phyloP scores from a whole-genome alignment of 2,888 invertebrate genomes.

The Brenthis ino region DNA sequence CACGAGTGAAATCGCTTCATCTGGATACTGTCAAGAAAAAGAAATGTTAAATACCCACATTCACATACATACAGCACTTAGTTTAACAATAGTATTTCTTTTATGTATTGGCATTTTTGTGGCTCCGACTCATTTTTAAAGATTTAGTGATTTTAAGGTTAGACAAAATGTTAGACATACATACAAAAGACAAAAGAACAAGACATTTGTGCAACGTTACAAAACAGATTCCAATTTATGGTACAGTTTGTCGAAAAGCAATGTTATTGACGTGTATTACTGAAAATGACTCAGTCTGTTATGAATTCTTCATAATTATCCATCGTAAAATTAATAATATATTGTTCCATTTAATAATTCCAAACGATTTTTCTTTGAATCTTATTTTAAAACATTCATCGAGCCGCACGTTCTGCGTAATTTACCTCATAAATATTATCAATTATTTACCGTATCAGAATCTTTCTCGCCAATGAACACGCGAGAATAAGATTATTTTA shows the following conservation, averaged over 20 bases:
- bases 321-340: too few species aligned
- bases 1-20: conserved; percentile 44
- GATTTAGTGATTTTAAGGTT: conserved; percentile 42
- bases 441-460: conserved; percentile 2
- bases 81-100: conserved; percentile 23
- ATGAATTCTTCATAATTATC: too few species aligned
- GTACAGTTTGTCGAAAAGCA: too few species aligned
- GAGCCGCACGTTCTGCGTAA: neutral
- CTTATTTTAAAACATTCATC: neutral
- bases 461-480: conserved; percentile 3
- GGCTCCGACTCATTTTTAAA: conserved; percentile 14
- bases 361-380: neutral
- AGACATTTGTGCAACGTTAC: too few species aligned
- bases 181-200: neutral
- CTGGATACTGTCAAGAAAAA: conserved; percentile 43
- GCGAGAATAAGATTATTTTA: neutral
- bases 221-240: too few species aligned
- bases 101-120: conserved; percentile 15
- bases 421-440: neutral
- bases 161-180: neutral
- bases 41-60: conserved; percentile 9
- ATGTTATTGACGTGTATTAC: too few species aligned
- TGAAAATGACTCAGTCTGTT: too few species aligned
- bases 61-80: conserved; percentile 7
- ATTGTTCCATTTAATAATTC: too few species aligned